Base-by-base conservation (phyloP, 2,113 vertebrate genomes). In the Semnornis frantzii region DNA sequence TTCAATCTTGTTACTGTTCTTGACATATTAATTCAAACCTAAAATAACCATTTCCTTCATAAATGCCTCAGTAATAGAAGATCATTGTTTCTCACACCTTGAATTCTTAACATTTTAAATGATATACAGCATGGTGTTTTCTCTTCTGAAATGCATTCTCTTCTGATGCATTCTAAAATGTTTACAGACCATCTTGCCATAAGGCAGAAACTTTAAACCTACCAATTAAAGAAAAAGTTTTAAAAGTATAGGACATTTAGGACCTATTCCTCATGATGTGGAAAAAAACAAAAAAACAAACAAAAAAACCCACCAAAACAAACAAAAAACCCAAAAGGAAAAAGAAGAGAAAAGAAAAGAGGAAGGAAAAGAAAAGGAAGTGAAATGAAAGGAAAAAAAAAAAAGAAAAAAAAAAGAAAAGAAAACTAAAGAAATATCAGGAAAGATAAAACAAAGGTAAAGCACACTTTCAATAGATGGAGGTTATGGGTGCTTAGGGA, bases 1-100 rank as follows among this genome's bases (percentile, higher is more conserved):
- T 91, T n/a, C 68, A 37, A 72, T 65, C 66, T 68, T 14, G 14
- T 52, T 70, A 28, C 25, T 75, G 75, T 79, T 89, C 81, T 85
- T 87, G 72, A 62, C 33, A 34, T 90, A 87, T 95, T 92, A 52
- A 82, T 82, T 85, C 65, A 76, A 34, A 91, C 76, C 37, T 85
- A 65, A 94, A 87, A 31, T 24, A 76, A 23, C 12, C 31, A 57
- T 72, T 83, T 57, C 50, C 16, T 34, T 87, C 31, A 30, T 37
- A 76, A 89, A 79, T 48, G 59, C 57, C 48, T 79, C 11, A 28
- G 20, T 54, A 25, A 73, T 12, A 75, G 39, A 42, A 86, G 31
- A 62, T 23, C 6, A 17, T 87, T 69, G 18, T 34, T 79, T 85
- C 30, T 85, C 50, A 79, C 12, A 57, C 15, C 21, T 68, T 79